Percentiles rank a stretch among this genome's conserved stretches.
Evolutionary conservation across 2,888 invertebrate species (phyloP).

Genomic region (Pocota personata): DNA sequence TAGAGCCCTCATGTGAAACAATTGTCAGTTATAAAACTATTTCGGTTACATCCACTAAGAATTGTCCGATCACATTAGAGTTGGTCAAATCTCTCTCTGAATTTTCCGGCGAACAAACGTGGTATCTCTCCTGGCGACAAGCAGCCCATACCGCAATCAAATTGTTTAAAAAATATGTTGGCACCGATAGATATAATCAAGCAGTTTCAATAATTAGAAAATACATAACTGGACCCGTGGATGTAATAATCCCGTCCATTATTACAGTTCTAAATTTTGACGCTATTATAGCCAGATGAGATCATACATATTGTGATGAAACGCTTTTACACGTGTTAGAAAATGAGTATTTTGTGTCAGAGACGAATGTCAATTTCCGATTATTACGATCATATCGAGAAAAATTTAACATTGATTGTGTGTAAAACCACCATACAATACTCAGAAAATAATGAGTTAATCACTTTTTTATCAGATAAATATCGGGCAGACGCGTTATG

Average conservation of each 20-base stretch:
- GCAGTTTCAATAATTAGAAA: slow-evolving; percentile 2
- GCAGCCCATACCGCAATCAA: no score
- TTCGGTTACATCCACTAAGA: background rate
- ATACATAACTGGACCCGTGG: background rate
- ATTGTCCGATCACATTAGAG: background rate
- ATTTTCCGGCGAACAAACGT: no score
- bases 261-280: no score
- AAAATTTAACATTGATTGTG: background rate
- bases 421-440: slow-evolving; percentile 14
- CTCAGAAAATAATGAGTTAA: no score
- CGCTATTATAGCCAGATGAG: no score
- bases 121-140: no score
- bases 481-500: background rate
- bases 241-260: background rate
- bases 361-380: background rate
- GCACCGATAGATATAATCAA: background rate
- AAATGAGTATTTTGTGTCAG: slow-evolving; percentile 1
- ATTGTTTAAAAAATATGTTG: no score
- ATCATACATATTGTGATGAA: slow-evolving; percentile 3
- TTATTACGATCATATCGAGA: background rate
- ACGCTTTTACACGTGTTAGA: background rate
- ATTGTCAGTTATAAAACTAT: no score
- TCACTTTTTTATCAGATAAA: background rate
- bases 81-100: slow-evolving; percentile 16
- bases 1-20: no score